These are phyloP conservation scores for Cyprinella venusta DNA, from an alignment of 2,797 vertebrate species.

Conservation along the genomic window DNA sequence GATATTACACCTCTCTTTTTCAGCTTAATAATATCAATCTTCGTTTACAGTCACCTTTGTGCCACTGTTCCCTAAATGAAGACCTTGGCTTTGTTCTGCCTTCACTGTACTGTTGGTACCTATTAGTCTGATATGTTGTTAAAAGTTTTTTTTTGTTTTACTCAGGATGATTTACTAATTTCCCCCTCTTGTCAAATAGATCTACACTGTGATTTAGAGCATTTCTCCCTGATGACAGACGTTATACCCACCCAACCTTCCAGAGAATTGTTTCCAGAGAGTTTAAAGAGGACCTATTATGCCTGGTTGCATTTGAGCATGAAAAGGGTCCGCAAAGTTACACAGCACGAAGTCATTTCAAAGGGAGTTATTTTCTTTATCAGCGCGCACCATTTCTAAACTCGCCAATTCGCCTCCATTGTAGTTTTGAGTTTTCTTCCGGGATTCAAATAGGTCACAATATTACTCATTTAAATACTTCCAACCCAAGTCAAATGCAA, in stretches of 20 bases:
- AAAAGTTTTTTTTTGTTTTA: conserved; percentile 1
- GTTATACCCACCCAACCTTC: conserved; percentile 22
- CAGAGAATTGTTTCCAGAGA: conserved; percentile 27
- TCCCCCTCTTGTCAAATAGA: conserved; percentile 8
- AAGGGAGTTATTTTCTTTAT: background rate
- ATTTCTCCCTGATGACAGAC: conserved; percentile 41
- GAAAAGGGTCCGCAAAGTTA: background rate
- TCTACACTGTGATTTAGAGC: conserved; percentile 47
- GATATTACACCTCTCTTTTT: conserved; percentile 25
- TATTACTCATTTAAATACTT: background rate
- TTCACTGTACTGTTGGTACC: conserved; percentile 23
- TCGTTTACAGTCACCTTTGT: conserved; percentile 3
- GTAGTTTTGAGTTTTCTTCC: background rate
- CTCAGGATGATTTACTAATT: background rate
- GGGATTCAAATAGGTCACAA: background rate
- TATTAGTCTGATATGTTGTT: conserved; percentile 28
- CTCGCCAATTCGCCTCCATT: background rate
- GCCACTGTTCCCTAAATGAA: conserved; percentile 21
- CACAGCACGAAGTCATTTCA: background rate
- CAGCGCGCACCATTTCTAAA: rapidly evolving
- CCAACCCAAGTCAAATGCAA: background rate
- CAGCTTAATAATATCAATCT: conserved; percentile 7
- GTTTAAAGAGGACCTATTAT: background rate
- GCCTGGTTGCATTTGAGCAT: background rate
- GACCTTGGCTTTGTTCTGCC: conserved; percentile 14